Conservation (phyloP, 2,888 invertebrate species). For the Pollenia labialis region DNA sequence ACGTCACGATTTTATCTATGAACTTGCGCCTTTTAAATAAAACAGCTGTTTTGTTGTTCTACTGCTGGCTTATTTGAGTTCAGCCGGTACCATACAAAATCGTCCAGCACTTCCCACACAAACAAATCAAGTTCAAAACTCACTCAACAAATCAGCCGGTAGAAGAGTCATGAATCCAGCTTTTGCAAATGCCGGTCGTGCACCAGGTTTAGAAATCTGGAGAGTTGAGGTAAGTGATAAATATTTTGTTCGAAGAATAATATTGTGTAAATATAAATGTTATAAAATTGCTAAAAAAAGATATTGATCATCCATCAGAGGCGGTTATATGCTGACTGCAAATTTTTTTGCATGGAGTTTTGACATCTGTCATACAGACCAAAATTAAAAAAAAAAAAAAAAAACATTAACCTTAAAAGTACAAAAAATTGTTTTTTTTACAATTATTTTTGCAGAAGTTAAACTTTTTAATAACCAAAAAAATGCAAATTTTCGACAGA, state of each 20-base stretch:
- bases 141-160: constrained; percentile 79
- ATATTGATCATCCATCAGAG: too few species aligned
- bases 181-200: constrained; percentile 85
- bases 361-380: too few species aligned
- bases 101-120: constrained; percentile 81
- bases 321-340: too few species aligned
- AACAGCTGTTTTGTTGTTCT: constrained; percentile 78
- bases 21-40: background rate
- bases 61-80: constrained; percentile 78
- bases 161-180: constrained; percentile 86
- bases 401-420: too few species aligned
- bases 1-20: constrained; percentile 36
- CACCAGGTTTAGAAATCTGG: constrained; percentile 68
- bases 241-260: background rate
- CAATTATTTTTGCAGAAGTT: too few species aligned
- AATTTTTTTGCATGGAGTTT: too few species aligned
- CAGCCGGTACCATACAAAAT: constrained; percentile 80
- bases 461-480: too few species aligned
- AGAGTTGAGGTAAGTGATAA: constrained; percentile 89
- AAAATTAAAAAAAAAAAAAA: too few species aligned
- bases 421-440: too few species aligned
- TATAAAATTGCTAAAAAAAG: too few species aligned
- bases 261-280: too few species aligned
- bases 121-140: constrained; percentile 78
- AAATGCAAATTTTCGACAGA: too few species aligned